Conservation (phyloP, 2,888 invertebrate species). For the Capitulum mitella region DNA sequence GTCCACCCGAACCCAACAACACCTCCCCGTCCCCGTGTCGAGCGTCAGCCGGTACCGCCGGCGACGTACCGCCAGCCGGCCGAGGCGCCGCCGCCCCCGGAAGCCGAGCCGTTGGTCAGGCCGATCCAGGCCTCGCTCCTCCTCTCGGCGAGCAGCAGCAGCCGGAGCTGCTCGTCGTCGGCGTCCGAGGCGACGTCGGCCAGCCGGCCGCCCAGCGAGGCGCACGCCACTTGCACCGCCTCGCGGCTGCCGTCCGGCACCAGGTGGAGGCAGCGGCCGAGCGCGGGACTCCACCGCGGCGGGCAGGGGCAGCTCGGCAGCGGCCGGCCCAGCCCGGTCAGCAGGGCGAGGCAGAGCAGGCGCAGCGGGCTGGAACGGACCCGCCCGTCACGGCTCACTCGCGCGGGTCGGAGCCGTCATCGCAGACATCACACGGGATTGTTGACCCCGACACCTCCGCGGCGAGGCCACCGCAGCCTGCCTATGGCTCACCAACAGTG, state of each 20-base stretch:
- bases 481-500: too few relatives aligned
- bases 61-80: not conserved
- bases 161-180: not conserved
- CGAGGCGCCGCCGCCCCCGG: not conserved
- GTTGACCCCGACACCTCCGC: too few relatives aligned
- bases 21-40: too few relatives aligned
- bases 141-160: not conserved
- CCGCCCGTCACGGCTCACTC: too few relatives aligned
- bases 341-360: too few relatives aligned
- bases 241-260: not conserved
- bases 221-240: constrained; percentile 4
- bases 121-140: not conserved
- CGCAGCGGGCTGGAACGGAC: too few relatives aligned
- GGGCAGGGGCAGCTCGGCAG: not conserved
- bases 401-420: too few relatives aligned
- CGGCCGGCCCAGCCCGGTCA: too few relatives aligned
- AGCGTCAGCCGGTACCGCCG: too few relatives aligned
- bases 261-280: not conserved
- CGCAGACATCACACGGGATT: too few relatives aligned
- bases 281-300: not conserved
- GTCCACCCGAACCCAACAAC: too few relatives aligned
- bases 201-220: not conserved
- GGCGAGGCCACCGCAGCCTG: too few relatives aligned
- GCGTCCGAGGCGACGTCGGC: not conserved
- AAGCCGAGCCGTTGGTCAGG: not conserved